phyloP scores from a whole-genome alignment of 2,113 vertebrate species.

The Tetrax tetrax region DNA sequence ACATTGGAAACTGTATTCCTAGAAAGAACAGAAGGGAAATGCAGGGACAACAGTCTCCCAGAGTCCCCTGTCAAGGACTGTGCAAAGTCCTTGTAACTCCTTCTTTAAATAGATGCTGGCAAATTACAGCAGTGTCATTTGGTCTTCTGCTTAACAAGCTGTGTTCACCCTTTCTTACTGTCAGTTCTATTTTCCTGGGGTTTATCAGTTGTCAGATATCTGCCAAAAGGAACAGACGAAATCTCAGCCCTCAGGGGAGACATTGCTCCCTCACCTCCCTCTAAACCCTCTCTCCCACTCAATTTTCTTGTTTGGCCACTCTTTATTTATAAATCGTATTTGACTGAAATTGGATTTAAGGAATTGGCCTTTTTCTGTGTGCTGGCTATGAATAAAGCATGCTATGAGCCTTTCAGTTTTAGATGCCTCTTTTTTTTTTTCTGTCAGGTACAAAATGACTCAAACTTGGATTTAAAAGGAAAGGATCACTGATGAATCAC shows the following conservation, averaged over 20 bases:
- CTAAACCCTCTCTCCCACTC: background rate
- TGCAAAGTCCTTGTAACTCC: conserved; percentile 24
- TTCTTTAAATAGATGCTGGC: conserved; percentile 54
- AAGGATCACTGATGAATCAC: background rate
- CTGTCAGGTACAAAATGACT: background rate
- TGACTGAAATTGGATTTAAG: conserved; percentile 15
- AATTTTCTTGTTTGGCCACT: background rate
- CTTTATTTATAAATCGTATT: conserved; percentile 49
- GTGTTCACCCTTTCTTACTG: conserved; percentile 31
- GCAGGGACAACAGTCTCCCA: background rate
- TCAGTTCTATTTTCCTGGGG: conserved; percentile 23
- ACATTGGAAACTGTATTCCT: background rate
- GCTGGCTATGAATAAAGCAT: conserved; percentile 35
- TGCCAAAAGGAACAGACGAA: conserved; percentile 54
- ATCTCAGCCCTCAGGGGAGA: conserved; percentile 34
- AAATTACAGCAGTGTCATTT: conserved; percentile 55
- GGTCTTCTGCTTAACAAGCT: conserved; percentile 56
- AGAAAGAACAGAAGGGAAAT: conserved; percentile 3
- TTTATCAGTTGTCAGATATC: conserved; percentile 58
- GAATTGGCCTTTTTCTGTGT: background rate
- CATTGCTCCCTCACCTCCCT: background rate
- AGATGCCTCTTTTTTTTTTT: background rate
- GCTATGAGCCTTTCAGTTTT: background rate
- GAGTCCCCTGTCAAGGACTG: conserved; percentile 21
- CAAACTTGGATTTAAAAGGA: background rate